Conservation (phyloP, 2,113 vertebrate genomes). For the Mirounga angustirostris region DNA sequence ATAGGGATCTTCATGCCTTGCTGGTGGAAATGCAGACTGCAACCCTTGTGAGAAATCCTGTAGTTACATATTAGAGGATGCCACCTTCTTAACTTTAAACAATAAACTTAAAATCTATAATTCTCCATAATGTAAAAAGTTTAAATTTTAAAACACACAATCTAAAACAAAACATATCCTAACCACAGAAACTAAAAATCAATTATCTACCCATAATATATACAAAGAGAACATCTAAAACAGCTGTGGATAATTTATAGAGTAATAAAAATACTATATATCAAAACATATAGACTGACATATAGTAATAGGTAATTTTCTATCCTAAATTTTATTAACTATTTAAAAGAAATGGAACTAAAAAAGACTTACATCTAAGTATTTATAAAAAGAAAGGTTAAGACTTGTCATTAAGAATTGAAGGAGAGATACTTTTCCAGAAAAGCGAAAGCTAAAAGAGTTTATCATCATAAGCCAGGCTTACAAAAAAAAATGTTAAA, state of each 20-base stretch:
- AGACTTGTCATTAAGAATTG: background rate
- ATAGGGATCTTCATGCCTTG: background rate
- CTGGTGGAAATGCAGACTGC: background rate
- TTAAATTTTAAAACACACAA: background rate
- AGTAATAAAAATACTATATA: background rate
- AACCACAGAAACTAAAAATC: constrained; percentile 4
- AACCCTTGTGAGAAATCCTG: background rate
- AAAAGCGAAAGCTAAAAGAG: background rate
- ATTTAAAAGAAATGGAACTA: background rate
- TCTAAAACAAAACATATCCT: background rate
- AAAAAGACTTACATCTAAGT: background rate
- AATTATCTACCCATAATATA: background rate
- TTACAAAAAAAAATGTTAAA: background rate
- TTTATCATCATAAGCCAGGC: background rate
- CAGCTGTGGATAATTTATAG: background rate
- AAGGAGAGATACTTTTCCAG: background rate
- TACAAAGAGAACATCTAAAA: background rate
- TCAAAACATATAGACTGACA: background rate
- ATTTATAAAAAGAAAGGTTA: background rate
- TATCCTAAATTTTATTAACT: background rate
- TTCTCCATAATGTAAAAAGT: background rate
- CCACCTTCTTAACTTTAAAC: background rate
- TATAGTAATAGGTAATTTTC: background rate
- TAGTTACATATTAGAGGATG: background rate
- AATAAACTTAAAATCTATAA: background rate